phyloP scores from a whole-genome alignment of 1,140 invertebrate species.

The Rhynchophorus ferrugineus region DNA sequence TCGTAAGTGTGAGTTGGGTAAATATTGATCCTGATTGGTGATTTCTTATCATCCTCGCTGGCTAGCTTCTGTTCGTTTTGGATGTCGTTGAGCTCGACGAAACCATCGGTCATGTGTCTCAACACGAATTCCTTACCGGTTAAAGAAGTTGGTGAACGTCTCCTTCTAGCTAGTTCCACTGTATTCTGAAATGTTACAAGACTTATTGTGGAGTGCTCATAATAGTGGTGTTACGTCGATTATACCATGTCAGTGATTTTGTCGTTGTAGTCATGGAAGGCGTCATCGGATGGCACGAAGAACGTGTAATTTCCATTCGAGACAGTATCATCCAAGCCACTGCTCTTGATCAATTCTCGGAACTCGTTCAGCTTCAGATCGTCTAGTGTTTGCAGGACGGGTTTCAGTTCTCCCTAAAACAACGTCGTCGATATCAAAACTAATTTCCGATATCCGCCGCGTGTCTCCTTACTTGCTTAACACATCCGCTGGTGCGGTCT shows the following conservation, averaged over 20 bases:
- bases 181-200: slow-evolving; percentile 24
- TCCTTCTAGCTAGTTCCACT: slow-evolving; percentile 28
- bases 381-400: slow-evolving; percentile 44
- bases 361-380: slow-evolving; percentile 49
- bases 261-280: slow-evolving; percentile 45
- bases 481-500: slow-evolving; percentile 41
- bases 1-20: slow-evolving; percentile 45
- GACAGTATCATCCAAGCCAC: slow-evolving; percentile 42
- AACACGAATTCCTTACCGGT: slow-evolving; percentile 38
- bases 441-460: neutral
- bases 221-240: neutral
- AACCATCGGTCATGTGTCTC: slow-evolving; percentile 43
- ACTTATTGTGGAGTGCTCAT: neutral
- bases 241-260: slow-evolving; percentile 39
- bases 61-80: slow-evolving; percentile 43
- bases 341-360: slow-evolving; percentile 42
- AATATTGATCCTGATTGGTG: slow-evolving; percentile 52
- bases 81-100: slow-evolving; percentile 43
- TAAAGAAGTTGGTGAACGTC: slow-evolving; percentile 28
- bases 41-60: slow-evolving; percentile 44
- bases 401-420: slow-evolving; percentile 40
- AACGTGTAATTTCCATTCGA: slow-evolving; percentile 45
- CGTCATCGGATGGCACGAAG: slow-evolving; percentile 49
- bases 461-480: slow-evolving; percentile 42
- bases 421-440: neutral